Percentiles rank a stretch among this genome's conserved stretches.
Conservation (phyloP, 2,888 invertebrate species). For the Axea sp. region DNA sequence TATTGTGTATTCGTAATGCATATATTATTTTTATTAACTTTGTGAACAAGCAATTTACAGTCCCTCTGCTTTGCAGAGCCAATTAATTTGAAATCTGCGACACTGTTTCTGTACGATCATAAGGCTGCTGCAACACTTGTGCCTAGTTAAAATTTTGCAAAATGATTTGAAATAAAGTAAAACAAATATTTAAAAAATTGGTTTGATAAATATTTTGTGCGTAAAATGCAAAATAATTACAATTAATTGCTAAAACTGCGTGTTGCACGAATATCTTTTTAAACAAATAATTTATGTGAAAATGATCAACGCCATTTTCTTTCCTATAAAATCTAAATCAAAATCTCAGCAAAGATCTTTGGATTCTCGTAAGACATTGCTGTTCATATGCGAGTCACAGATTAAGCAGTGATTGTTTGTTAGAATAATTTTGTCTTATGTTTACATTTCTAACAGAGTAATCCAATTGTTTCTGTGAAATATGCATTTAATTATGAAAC, state of each 20-base stretch:
- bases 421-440: slow-evolving; percentile 6
- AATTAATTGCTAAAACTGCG: slow-evolving; percentile 19
- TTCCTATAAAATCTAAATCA: slow-evolving; percentile 19
- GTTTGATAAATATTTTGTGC: slow-evolving; percentile 20
- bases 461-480: slow-evolving; percentile 11
- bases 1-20: slow-evolving; percentile 51
- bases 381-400: no score
- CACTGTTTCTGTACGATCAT: slow-evolving; percentile 42
- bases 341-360: no score
- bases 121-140: slow-evolving; percentile 62
- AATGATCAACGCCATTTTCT: no score
- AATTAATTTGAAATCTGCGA: slow-evolving; percentile 35
- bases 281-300: background rate
- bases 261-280: slow-evolving; percentile 50
- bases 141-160: slow-evolving; percentile 55
- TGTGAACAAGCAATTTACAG: slow-evolving; percentile 53
- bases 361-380: slow-evolving; percentile 4
- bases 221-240: slow-evolving; percentile 1
- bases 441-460: background rate
- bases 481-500: slow-evolving; percentile 21
- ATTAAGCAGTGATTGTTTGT: no score
- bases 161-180: slow-evolving; percentile 42
- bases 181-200: slow-evolving; percentile 30
- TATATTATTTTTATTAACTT: slow-evolving; percentile 50
- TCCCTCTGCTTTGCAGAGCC: slow-evolving; percentile 43